These are phyloP conservation scores for Cynaeus angustus DNA, from an alignment of 2,888 invertebrate species.

Conservation along the genomic window DNA sequence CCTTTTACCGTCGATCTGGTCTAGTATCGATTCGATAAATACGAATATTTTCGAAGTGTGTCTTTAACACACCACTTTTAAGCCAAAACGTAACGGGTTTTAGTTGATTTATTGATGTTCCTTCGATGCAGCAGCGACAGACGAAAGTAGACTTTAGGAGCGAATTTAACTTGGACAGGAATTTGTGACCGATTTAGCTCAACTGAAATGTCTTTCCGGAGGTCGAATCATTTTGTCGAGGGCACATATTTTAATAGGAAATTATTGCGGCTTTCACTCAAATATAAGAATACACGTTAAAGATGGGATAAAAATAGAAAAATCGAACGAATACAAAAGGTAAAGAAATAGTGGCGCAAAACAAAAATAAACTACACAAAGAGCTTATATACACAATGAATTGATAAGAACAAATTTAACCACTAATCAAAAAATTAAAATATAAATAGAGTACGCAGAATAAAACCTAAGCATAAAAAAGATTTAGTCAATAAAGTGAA, in stretches of 20 bases:
- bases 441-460: too few species aligned
- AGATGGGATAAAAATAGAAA: too few species aligned
- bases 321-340: too few species aligned
- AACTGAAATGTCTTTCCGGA: slow-evolving; percentile 38
- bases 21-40: slow-evolving; percentile 21
- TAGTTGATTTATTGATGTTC: slow-evolving; percentile 49
- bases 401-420: too few species aligned
- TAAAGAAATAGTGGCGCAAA: too few species aligned
- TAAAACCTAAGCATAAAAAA: too few species aligned
- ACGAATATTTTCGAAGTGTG: slow-evolving; percentile 25
- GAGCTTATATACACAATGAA: too few species aligned
- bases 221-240: slow-evolving; percentile 25
- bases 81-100: slow-evolving; percentile 49
- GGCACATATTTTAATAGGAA: slow-evolving; percentile 31
- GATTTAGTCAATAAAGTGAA: too few species aligned
- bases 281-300: too few species aligned
- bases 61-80: slow-evolving; percentile 45
- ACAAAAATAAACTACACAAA: too few species aligned
- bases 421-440: too few species aligned
- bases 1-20: slow-evolving; percentile 1
- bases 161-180: slow-evolving; percentile 46
- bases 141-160: slow-evolving; percentile 46
- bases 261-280: neutral
- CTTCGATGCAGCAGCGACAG: slow-evolving; percentile 43
- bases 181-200: slow-evolving; percentile 46